These are phyloP conservation scores for Melinaea marsaeus DNA, from an alignment of 2,888 invertebrate genomes.

Conservation along the genomic window DNA sequence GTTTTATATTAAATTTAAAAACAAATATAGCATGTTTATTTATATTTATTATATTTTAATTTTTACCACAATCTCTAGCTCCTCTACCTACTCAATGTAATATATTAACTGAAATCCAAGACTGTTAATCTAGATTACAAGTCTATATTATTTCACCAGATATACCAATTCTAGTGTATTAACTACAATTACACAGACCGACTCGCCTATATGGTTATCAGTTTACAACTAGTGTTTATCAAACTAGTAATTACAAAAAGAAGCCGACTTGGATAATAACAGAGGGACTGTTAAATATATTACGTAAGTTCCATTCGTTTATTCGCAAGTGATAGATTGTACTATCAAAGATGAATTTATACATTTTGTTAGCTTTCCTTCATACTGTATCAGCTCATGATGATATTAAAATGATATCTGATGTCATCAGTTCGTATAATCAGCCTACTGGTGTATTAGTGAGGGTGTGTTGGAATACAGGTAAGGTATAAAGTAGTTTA, in stretches of 20 bases:
- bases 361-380: conserved; percentile 3
- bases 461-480: conserved; percentile 46
- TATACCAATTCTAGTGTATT: not conserved
- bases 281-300: not conserved
- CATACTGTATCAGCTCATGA: conserved; percentile 19
- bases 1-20: too few species aligned
- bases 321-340: not conserved
- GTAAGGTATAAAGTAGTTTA: conserved; percentile 38
- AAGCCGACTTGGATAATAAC: not conserved
- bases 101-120: too few species aligned
- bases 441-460: conserved; percentile 47
- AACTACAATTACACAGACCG: conserved; percentile 18
- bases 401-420: conserved; percentile 45
- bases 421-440: conserved; percentile 45
- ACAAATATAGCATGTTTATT: too few species aligned
- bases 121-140: too few species aligned
- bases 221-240: conserved; percentile 15
- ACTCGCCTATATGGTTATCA: conserved; percentile 25
- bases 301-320: not conserved
- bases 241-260: conserved; percentile 12
- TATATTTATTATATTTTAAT: too few species aligned
- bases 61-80: too few species aligned
- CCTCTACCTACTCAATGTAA: too few species aligned
- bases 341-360: not conserved
- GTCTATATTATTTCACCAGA: too few species aligned